These are phyloP conservation scores for Heterocephalus glaber DNA, from an alignment of 2,113 vertebrate species.

Conservation along the genomic window DNA sequence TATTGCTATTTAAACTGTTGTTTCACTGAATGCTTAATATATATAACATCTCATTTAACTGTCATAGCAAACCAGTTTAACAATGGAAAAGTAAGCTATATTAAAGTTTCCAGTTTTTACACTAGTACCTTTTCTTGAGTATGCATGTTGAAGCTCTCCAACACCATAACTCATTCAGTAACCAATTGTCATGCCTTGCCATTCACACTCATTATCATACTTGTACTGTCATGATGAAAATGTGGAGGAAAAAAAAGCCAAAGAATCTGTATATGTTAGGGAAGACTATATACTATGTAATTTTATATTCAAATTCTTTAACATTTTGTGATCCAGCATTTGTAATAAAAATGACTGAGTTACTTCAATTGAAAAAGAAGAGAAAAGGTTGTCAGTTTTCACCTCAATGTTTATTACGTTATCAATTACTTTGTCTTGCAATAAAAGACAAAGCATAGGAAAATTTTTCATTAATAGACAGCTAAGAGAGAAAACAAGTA, in stretches of 20 bases:
- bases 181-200: conserved; percentile 80
- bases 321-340: too few species aligned
- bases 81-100: neutral
- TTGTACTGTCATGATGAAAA: conserved; percentile 84
- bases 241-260: conserved; percentile 71
- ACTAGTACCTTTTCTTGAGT: conserved; percentile 71
- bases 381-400: too few species aligned
- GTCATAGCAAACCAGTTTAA: neutral
- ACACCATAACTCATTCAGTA: conserved; percentile 76
- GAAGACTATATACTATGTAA: conserved; percentile 87
- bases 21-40: neutral
- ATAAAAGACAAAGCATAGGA: neutral
- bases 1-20: neutral
- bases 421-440: neutral
- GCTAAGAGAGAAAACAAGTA: neutral
- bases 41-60: neutral
- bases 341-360: conserved; percentile 99
- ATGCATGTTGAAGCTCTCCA: conserved; percentile 66
- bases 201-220: conserved; percentile 83
- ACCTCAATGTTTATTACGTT: neutral
- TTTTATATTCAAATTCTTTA: conserved; percentile 88
- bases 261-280: conserved; percentile 84
- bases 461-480: neutral
- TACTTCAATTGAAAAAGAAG: conserved; percentile 89
- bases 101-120: neutral